Conservation (phyloP, 2,797 vertebrate genomes). For the Lemur catta region DNA sequence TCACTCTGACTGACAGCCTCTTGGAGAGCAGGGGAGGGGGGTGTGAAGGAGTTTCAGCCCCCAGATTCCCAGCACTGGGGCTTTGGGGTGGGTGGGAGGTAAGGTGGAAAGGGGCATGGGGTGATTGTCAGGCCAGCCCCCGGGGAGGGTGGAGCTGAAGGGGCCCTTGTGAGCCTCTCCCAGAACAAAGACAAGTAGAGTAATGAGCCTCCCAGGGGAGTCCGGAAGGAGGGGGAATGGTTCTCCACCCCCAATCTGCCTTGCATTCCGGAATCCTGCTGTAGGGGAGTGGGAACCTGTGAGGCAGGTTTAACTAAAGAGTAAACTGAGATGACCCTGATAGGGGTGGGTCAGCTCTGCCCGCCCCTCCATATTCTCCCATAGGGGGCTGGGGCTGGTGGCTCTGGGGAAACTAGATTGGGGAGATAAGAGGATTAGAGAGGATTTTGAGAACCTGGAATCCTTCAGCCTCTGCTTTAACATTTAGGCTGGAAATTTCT, state of each 20-base stretch:
- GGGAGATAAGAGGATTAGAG: not conserved
- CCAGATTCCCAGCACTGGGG: not conserved
- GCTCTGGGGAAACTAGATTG: not conserved
- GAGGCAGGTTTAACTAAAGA: conserved; percentile 48
- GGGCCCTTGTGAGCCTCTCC: not conserved
- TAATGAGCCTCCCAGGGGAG: not conserved
- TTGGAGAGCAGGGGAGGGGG: not conserved
- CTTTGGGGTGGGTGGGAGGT: not conserved
- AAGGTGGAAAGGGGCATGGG: not conserved
- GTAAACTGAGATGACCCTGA: conserved; percentile 39
- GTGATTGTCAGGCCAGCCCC: not conserved
- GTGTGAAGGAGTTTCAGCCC: not conserved
- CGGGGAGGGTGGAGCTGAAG: not conserved
- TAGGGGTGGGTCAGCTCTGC: not conserved
- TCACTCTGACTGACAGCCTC: not conserved
- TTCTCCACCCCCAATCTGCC: not conserved
- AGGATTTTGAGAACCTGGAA: not conserved
- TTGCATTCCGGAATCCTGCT: not conserved
- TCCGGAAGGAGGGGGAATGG: not conserved
- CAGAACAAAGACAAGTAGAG: not conserved
- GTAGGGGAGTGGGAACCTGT: not conserved
- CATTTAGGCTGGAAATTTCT: not conserved
- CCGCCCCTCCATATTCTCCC: not conserved
- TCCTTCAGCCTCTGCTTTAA: conserved; percentile 11
- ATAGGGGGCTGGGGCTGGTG: not conserved